phyloP scores from a whole-genome alignment of 2,797 vertebrate genomes.

The Tadarida brasiliensis region DNA sequence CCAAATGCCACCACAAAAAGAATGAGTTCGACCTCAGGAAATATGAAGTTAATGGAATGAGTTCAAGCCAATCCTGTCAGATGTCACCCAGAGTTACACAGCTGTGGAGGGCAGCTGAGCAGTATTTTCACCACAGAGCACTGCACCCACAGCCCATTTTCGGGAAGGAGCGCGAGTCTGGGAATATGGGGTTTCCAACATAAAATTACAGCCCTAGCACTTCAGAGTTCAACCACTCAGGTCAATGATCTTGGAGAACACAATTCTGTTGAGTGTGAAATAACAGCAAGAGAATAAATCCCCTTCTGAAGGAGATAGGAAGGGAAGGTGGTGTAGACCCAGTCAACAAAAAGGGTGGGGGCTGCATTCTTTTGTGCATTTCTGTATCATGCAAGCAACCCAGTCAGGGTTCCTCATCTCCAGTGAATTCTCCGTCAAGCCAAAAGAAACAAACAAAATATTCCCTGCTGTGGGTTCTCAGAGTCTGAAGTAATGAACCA shows the following conservation, averaged over 20 bases:
- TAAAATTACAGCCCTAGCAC: background rate
- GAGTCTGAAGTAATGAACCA: constrained; percentile 2
- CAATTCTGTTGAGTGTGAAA: background rate
- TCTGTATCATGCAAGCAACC: background rate
- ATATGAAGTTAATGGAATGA: background rate
- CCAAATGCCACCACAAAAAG: background rate
- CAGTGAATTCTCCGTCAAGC: background rate
- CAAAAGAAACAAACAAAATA: constrained; percentile 50
- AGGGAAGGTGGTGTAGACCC: background rate
- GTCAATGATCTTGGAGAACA: background rate
- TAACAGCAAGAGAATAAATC: background rate
- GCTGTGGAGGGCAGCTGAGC: background rate
- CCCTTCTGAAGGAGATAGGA: background rate
- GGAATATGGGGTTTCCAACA: background rate
- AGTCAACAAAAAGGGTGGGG: background rate
- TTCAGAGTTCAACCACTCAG: background rate
- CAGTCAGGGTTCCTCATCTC: background rate
- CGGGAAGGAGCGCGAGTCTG: background rate
- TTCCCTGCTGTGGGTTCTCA: constrained; percentile 3
- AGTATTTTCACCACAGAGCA: background rate
- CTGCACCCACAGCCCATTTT: background rate
- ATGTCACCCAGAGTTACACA: background rate
- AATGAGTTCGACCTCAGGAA: background rate
- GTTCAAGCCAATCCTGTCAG: background rate
- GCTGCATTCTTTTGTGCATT: background rate